These are phyloP conservation scores for Neodiprion fabricii DNA, from an alignment of 1,140 invertebrate species.

Conservation along the genomic window DNA sequence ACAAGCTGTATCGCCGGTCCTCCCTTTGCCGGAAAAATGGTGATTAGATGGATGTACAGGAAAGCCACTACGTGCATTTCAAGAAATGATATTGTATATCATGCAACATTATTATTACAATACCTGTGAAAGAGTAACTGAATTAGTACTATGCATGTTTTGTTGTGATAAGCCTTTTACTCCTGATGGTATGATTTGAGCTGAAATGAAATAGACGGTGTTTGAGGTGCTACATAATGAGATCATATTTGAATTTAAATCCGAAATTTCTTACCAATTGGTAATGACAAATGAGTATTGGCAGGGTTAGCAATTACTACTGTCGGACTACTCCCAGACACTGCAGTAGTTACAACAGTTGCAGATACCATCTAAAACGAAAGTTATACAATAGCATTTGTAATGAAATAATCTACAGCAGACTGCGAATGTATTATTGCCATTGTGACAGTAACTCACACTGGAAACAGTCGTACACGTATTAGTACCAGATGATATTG, in stretches of 20 bases:
- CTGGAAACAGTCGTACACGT: constrained; percentile 60
- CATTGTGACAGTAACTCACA: constrained; percentile 49
- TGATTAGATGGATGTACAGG: background rate
- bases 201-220: constrained; percentile 51
- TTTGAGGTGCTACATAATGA: constrained; percentile 15
- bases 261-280: constrained; percentile 47
- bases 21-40: constrained; percentile 36
- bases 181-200: constrained; percentile 70
- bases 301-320: constrained; percentile 64
- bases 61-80: constrained; percentile 8
- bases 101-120: constrained; percentile 2
- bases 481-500: constrained; percentile 58
- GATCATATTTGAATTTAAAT: constrained; percentile 12
- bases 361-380: constrained; percentile 53
- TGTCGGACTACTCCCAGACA: constrained; percentile 58
- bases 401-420: constrained; percentile 60
- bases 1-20: constrained; percentile 66
- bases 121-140: constrained; percentile 58
- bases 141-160: constrained; percentile 62
- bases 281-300: constrained; percentile 67
- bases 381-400: constrained; percentile 46
- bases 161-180: constrained; percentile 69
- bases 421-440: constrained; percentile 37
- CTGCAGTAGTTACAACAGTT: constrained; percentile 57
- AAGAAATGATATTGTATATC: constrained; percentile 12